Conservation (phyloP, 2,888 invertebrate genomes). For the Papilio demoleus region DNA sequence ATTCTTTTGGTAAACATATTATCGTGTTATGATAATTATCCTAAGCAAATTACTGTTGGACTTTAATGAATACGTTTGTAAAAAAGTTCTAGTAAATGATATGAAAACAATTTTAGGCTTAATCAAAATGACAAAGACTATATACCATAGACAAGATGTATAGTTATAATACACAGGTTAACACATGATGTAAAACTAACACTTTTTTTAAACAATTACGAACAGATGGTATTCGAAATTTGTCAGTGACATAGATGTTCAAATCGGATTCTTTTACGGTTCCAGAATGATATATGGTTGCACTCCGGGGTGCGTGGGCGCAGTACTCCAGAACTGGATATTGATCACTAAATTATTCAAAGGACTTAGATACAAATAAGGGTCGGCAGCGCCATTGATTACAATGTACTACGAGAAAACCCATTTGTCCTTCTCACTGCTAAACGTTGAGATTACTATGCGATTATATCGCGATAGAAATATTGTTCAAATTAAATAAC, state of each 20-base stretch:
- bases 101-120: no score
- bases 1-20: no score
- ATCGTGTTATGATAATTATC: no score
- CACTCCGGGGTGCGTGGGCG: conserved; percentile 49
- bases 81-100: no score
- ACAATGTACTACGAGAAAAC: conserved; percentile 2
- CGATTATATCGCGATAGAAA: background rate
- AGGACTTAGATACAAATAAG: conserved; percentile 48
- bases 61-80: no score
- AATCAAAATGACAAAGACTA: no score
- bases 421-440: conserved; percentile 9
- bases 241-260: conserved; percentile 15
- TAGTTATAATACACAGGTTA: no score
- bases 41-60: no score
- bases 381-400: conserved; percentile 22
- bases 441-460: background rate
- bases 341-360: conserved; percentile 59
- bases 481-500: no score
- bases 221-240: background rate
- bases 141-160: no score
- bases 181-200: background rate
- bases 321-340: conserved; percentile 50
- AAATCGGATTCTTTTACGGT: conserved; percentile 33
- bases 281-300: conserved; percentile 53
- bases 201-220: background rate